Evolutionary conservation across 1,140 invertebrate species (phyloP).

Genomic region (Aphidius ervi): DNA sequence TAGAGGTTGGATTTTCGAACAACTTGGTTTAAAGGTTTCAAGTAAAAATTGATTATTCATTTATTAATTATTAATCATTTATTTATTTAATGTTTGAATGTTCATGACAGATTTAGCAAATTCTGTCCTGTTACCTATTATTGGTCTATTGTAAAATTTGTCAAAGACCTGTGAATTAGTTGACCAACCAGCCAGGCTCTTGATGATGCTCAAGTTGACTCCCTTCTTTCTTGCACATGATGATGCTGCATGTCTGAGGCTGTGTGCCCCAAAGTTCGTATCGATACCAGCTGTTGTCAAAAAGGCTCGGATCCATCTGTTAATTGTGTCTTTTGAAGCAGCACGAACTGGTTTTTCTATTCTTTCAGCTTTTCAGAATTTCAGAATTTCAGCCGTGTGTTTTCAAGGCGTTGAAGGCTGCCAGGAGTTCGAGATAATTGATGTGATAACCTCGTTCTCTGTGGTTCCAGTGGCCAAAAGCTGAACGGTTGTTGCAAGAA

Average conservation of each 20-base stretch:
- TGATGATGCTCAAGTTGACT: slow-evolving; percentile 5
- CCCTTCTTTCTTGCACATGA: slow-evolving; percentile 15
- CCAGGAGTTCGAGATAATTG: slow-evolving; percentile 23
- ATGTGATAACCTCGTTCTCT: slow-evolving; percentile 24
- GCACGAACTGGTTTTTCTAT: slow-evolving; percentile 11
- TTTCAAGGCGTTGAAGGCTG: slow-evolving; percentile 18
- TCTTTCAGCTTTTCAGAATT: slow-evolving; percentile 17
- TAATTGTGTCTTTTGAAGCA: slow-evolving; percentile 19
- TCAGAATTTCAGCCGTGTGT: slow-evolving; percentile 14
- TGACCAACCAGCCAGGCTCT: slow-evolving; percentile 17
- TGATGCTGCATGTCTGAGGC: slow-evolving; percentile 15
- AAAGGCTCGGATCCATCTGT: slow-evolving; percentile 18
- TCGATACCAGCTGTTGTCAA: slow-evolving; percentile 14
- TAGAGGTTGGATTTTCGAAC: too few relatives aligned
- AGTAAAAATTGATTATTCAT: too few relatives aligned
- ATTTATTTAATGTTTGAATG: background rate
- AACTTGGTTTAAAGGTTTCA: too few relatives aligned
- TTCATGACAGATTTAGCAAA: slow-evolving; percentile 16
- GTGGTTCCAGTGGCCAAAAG: slow-evolving; percentile 20
- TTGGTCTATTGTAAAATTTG: slow-evolving; percentile 18
- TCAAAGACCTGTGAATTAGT: slow-evolving; percentile 20
- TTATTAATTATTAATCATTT: too few relatives aligned
- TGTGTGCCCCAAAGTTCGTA: slow-evolving; percentile 15
- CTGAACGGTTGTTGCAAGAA: slow-evolving; percentile 10
- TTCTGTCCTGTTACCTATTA: slow-evolving; percentile 4